phyloP scores from a whole-genome alignment of 2,888 invertebrate genomes.

The Rosalia funebris region DNA sequence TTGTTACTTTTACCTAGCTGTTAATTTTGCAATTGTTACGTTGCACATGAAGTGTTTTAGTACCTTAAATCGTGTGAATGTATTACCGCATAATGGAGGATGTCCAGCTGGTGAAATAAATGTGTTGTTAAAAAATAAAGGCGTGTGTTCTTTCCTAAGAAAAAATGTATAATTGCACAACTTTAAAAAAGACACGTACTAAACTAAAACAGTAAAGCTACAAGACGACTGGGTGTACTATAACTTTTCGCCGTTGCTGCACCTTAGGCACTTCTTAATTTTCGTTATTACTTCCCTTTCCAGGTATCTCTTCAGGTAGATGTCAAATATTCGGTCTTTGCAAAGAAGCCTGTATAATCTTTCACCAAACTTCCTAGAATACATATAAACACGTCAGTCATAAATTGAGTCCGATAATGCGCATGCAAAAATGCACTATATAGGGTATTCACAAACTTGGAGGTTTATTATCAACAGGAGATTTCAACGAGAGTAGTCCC shows the following conservation, averaged over 20 bases:
- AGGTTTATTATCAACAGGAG: too few relatives aligned
- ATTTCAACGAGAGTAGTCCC: too few relatives aligned
- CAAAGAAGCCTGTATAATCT: conserved; percentile 68
- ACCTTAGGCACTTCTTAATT: conserved; percentile 38
- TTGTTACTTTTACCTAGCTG: conserved; percentile 26
- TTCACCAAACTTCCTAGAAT: conserved; percentile 68
- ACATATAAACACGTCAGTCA: background rate
- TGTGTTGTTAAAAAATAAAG: conserved; percentile 26
- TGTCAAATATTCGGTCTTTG: conserved; percentile 67
- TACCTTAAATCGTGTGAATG: conserved; percentile 16
- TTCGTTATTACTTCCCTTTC: conserved; percentile 52
- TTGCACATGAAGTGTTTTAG: conserved; percentile 24
- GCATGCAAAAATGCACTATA: too few relatives aligned
- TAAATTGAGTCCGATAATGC: too few relatives aligned
- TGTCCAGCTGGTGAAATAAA: conserved; percentile 27
- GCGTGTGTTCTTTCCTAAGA: conserved; percentile 1
- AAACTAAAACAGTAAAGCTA: conserved; percentile 19
- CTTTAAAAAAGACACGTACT: conserved; percentile 16
- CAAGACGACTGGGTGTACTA: background rate
- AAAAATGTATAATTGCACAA: conserved; percentile 17
- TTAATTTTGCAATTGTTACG: conserved; percentile 35
- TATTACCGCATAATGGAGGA: conserved; percentile 10
- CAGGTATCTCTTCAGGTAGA: conserved; percentile 63
- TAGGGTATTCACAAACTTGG: too few relatives aligned
- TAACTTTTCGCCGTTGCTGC: background rate